Evolutionary conservation across 1,140 invertebrate species (phyloP).

Genomic region (Anastrepha ludens): DNA sequence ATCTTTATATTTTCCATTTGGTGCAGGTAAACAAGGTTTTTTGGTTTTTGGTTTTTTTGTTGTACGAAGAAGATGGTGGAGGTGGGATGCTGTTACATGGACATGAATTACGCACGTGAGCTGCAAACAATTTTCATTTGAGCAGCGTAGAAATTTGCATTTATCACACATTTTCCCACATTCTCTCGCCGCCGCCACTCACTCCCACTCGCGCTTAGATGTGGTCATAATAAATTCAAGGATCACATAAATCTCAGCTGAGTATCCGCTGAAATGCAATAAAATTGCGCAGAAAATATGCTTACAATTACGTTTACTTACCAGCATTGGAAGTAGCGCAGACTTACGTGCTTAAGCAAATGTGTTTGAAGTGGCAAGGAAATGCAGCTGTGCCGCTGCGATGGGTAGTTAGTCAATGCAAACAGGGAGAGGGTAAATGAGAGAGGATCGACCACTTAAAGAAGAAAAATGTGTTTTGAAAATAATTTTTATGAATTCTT

Average conservation of each 20-base stretch:
- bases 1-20: constrained; percentile 19
- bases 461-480: too few relatives aligned
- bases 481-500: too few relatives aligned
- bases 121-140: constrained; percentile 43
- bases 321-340: background rate
- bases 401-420: background rate
- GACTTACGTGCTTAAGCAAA: constrained; percentile 18
- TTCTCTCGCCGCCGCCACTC: background rate
- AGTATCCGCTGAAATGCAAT: constrained; percentile 47
- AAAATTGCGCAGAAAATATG: constrained; percentile 33
- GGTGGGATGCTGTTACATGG: background rate
- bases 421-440: background rate
- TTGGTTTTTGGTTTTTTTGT: background rate
- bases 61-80: too few relatives aligned
- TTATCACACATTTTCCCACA: background rate
- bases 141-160: constrained; percentile 22
- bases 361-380: background rate
- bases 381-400: background rate
- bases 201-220: background rate
- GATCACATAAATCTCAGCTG: constrained; percentile 50
- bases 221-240: constrained; percentile 52
- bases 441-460: too few relatives aligned
- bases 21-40: constrained; percentile 14
- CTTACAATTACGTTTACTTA: constrained; percentile 33
- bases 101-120: constrained; percentile 33